Conservation (phyloP, 2,888 invertebrate species). For the Mimas tiliae region DNA sequence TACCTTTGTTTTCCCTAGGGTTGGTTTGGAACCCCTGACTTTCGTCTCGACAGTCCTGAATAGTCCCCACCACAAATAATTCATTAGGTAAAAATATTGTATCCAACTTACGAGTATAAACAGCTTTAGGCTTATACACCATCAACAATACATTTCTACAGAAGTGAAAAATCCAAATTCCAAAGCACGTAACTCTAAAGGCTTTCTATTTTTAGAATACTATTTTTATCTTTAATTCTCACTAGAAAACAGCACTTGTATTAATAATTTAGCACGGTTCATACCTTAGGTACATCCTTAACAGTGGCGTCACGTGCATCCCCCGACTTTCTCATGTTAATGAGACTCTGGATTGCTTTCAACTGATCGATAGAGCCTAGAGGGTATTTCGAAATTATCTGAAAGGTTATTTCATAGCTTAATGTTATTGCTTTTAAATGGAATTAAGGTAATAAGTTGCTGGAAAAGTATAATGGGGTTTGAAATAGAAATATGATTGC, state of each 20-base stretch:
- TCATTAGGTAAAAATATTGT: too few relatives aligned
- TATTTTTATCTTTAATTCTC: background rate
- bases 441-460: slow-evolving; percentile 28
- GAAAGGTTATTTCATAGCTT: slow-evolving; percentile 35
- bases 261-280: background rate
- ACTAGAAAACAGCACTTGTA: background rate
- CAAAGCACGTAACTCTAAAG: background rate
- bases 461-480: background rate
- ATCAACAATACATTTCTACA: too few relatives aligned
- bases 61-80: too few relatives aligned
- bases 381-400: slow-evolving; percentile 44
- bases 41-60: too few relatives aligned
- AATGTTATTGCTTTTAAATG: slow-evolving; percentile 28
- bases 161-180: background rate
- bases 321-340: slow-evolving; percentile 52
- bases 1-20: too few relatives aligned
- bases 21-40: too few relatives aligned
- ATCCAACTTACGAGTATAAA: too few relatives aligned
- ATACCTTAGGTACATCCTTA: slow-evolving; percentile 32
- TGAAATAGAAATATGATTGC: background rate
- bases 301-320: slow-evolving; percentile 37
- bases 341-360: slow-evolving; percentile 58
- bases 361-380: slow-evolving; percentile 54
- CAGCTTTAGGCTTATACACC: too few relatives aligned
- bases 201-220: background rate